phyloP scores from a whole-genome alignment of 2,797 vertebrate genomes.

The Caiman crocodilus region DNA sequence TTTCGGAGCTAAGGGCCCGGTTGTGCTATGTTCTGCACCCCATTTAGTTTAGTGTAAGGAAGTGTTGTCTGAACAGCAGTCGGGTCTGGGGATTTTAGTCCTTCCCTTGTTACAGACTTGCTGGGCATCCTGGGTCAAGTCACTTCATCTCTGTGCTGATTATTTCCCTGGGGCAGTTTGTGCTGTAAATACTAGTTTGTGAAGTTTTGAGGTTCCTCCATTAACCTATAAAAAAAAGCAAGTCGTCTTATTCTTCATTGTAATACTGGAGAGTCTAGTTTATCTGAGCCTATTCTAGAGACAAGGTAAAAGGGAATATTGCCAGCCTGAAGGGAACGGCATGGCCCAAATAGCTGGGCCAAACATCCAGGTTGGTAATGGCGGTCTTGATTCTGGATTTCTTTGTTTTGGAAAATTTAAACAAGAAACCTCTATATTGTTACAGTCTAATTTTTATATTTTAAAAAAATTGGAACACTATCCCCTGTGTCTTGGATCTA shows the following conservation, averaged over 20 bases:
- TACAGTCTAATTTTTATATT: slow-evolving; percentile 23
- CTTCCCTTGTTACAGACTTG: neutral
- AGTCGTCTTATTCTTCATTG: neutral
- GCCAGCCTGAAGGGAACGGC: neutral
- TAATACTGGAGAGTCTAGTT: neutral
- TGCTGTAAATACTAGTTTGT: neutral
- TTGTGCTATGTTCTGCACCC: neutral
- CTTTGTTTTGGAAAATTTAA: neutral
- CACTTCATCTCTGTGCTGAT: accelerated
- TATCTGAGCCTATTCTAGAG: neutral
- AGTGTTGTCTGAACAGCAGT: neutral
- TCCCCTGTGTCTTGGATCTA: slow-evolving; percentile 41
- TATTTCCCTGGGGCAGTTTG: neutral
- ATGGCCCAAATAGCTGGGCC: neutral
- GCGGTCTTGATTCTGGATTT: neutral
- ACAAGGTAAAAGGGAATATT: neutral
- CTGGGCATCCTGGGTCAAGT: neutral
- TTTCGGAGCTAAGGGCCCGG: neutral
- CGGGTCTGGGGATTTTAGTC: neutral
- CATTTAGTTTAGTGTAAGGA: neutral
- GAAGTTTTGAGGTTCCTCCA: neutral
- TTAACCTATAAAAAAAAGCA: neutral
- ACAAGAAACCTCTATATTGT: neutral
- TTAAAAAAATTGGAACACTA: slow-evolving; percentile 21
- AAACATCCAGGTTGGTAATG: accelerated